phyloP scores from a whole-genome alignment of 2,797 vertebrate species.

The Acropternis orthonyx region DNA sequence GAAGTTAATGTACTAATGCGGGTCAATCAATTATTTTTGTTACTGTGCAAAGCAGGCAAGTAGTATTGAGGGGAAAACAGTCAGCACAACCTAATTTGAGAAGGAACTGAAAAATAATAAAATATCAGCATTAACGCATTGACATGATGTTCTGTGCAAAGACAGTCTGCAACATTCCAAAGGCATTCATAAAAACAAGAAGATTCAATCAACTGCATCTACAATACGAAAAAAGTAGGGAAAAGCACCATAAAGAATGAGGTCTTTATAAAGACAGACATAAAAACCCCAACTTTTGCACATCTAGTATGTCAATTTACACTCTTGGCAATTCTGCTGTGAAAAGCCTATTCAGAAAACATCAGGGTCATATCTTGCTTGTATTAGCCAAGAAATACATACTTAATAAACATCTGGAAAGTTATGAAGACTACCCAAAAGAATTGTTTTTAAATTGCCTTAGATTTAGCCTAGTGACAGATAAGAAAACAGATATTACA shows the following conservation, averaged over 20 bases:
- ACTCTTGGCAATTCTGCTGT: background rate
- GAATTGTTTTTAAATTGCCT: background rate
- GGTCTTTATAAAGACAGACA: background rate
- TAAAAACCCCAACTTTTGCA: background rate
- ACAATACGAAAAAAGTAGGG: background rate
- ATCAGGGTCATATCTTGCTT: background rate
- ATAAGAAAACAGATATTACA: background rate
- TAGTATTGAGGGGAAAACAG: background rate
- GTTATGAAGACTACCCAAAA: background rate
- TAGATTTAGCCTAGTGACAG: background rate
- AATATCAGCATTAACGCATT: background rate
- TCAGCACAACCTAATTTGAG: background rate
- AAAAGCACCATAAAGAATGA: background rate
- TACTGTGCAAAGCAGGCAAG: background rate
- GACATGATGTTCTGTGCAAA: background rate
- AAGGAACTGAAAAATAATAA: background rate
- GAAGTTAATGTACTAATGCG: background rate
- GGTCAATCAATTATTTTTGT: background rate
- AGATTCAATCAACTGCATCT: background rate
- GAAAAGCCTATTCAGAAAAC: background rate
- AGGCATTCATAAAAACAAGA: background rate
- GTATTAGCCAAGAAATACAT: background rate
- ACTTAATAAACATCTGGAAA: background rate
- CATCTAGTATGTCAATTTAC: background rate
- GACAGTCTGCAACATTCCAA: background rate